Evolutionary conservation across 2,797 vertebrate genomes (phyloP), one percentile per base, ranked within the genome.

Genomic region (Phalloptychus januarius): DNA sequence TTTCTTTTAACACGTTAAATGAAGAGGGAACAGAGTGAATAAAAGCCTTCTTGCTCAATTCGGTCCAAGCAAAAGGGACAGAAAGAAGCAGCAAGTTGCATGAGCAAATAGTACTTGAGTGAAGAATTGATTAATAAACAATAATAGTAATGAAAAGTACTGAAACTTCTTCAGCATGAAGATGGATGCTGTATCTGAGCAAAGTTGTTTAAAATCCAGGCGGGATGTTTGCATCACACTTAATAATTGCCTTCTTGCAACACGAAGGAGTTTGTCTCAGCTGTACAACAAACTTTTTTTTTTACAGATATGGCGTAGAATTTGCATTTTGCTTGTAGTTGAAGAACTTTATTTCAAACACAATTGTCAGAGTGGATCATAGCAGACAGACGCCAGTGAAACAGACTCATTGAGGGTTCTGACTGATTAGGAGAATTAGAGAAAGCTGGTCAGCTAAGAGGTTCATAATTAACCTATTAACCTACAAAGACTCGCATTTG

Each of bases 351-450:
- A 71, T 44, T 25, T 44, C 40, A 5, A 71, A 28, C 13, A 28
- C 25, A n/a, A 13, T 4, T 45, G 13, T 15, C 13, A 33, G 25
- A 45, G 7, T 45, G n/a, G 23, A 15, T 28, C 45, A 28, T 44
- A 45, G 12, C 42, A 70, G 25, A 70, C 10, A 44, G 65, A 42
- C 25, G 2, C 40, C 8, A 45, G 12, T 16, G 40, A 70, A 45
- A 25, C 40, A 44, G 25, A 70, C 40, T 44, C 13, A 28, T 45
- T 28, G 16, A 44, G 25, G 40, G 5, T 45, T 70, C 25, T 45
- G 67, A n/a, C 67, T 45, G 7, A 45, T 70, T 70, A 70, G 67
- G 40, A 45, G 40, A 70, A 70, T 70, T 28, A 45, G 42, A 63
- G 42, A 50, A 46, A 67, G 23, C 58, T 76, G 61, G 31, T 76